A percentile compares a stretch with the other conserved stretches of the same genome.
Evolutionary conservation across 1,140 invertebrate species (phyloP).

Genomic region (Diabrotica virgifera): DNA sequence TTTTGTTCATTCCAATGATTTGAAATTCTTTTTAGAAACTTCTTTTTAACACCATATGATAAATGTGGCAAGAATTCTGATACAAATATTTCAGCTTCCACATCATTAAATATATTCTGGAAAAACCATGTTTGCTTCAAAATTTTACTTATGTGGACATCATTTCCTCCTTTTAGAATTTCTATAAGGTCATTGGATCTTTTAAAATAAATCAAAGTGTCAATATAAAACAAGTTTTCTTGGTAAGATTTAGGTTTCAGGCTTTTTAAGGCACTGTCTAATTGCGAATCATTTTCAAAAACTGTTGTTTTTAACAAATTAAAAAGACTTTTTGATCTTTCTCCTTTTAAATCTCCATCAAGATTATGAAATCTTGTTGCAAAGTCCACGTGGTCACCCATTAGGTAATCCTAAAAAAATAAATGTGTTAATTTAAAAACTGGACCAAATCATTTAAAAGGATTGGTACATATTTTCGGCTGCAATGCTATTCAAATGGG

Average conservation of each 20-base stretch:
- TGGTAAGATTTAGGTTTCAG: constrained; percentile 6
- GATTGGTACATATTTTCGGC: too few species aligned
- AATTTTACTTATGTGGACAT: constrained; percentile 5
- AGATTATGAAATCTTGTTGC: constrained; percentile 14
- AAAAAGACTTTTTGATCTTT: constrained; percentile 20
- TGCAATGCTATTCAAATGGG: too few species aligned
- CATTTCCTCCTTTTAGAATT: constrained; percentile 24
- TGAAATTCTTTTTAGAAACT: constrained; percentile 19
- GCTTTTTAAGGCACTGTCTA: constrained; percentile 4
- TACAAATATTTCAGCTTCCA: constrained; percentile 12
- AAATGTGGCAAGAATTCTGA: constrained; percentile 21
- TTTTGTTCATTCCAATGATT: constrained; percentile 6
- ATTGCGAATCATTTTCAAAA: not conserved
- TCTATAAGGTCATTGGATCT: constrained; percentile 8
- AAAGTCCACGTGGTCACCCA: constrained; percentile 3
- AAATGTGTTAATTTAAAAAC: too few species aligned
- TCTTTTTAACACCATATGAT: constrained; percentile 23
- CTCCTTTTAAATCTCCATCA: constrained; percentile 17
- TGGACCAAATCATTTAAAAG: too few species aligned
- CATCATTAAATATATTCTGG: constrained; percentile 15
- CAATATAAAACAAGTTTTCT: constrained; percentile 23
- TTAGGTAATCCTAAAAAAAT: too few species aligned
- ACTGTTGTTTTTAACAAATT: constrained; percentile 12
- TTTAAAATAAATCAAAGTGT: constrained; percentile 22
- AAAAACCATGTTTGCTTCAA: constrained; percentile 25